Evolutionary conservation across 1,140 invertebrate genomes (phyloP).

Genomic region (Heliothis virescens): DNA sequence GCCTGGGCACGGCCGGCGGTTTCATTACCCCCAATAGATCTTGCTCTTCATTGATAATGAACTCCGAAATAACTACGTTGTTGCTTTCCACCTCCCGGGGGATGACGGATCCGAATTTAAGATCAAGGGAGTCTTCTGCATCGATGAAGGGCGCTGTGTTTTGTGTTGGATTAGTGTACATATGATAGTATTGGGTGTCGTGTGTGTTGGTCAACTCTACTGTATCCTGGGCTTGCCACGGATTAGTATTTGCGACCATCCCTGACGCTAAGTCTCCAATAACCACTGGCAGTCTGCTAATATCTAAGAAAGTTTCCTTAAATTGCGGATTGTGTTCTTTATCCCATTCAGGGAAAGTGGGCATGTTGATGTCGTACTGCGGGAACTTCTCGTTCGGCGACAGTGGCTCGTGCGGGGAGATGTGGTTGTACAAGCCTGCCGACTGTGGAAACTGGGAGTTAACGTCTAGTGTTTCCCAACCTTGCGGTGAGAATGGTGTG

Average conservation of each 20-base stretch:
- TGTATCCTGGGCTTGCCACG: constrained; percentile 60
- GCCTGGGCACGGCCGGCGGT: constrained; percentile 37
- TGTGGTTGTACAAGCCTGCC: constrained; percentile 64
- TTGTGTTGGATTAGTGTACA: constrained; percentile 62
- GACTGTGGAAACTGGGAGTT: constrained; percentile 69
- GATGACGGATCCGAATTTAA: constrained; percentile 72
- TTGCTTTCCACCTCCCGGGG: constrained; percentile 74
- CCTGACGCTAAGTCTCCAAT: constrained; percentile 73
- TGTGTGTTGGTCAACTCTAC: constrained; percentile 61
- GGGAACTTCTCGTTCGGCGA: constrained; percentile 67
- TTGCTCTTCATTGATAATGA: constrained; percentile 60
- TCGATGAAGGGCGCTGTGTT: constrained; percentile 76
- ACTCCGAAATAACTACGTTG: constrained; percentile 69
- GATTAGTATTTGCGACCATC: constrained; percentile 57
- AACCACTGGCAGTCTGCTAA: constrained; percentile 73
- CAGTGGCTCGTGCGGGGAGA: constrained; percentile 63
- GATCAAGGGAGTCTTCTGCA: constrained; percentile 76
- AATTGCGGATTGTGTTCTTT: constrained; percentile 62
- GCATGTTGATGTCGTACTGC: constrained; percentile 63
- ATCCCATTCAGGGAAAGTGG: constrained; percentile 47
- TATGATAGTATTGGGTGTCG: constrained; percentile 68
- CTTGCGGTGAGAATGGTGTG: constrained; percentile 78
- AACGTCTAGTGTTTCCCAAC: constrained; percentile 77
- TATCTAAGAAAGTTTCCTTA: constrained; percentile 74
- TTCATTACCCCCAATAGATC: constrained; percentile 33